These are phyloP conservation scores for Lycocerus yunnanus DNA, from an alignment of 2,888 invertebrate species.

Conservation along the genomic window DNA sequence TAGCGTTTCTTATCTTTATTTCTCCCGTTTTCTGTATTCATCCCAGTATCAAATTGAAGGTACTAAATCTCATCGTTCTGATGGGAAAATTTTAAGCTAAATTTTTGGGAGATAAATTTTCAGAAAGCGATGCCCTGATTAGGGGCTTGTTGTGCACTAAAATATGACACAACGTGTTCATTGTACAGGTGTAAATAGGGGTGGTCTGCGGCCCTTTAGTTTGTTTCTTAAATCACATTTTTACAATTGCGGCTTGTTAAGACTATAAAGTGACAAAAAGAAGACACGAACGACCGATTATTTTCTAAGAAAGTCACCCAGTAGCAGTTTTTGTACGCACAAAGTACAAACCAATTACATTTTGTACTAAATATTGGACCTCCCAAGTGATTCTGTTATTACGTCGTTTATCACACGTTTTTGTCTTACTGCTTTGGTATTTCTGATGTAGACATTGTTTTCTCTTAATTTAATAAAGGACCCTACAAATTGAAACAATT, in stretches of 20 bases:
- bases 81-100: conserved; percentile 26
- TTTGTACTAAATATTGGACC: conserved; percentile 20
- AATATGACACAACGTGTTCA: not conserved
- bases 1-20: conserved; percentile 39
- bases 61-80: conserved; percentile 43
- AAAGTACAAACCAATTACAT: conserved; percentile 18
- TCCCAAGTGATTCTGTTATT: conserved; percentile 16
- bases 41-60: conserved; percentile 43
- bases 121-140: not conserved
- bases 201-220: not conserved
- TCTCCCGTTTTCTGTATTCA: conserved; percentile 32
- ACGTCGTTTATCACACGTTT: not conserved
- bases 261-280: conserved; percentile 22
- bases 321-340: conserved; percentile 16
- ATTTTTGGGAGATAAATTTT: not conserved
- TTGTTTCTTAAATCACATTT: not conserved
- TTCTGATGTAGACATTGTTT: not conserved
- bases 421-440: not conserved
- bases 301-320: conserved; percentile 21
- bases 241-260: conserved; percentile 20
- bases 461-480: not conserved
- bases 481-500: not conserved
- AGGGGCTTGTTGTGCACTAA: not conserved
- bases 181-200: not conserved
- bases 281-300: conserved; percentile 28